Conservation (phyloP, 2,888 invertebrate species). For the Orchestes rusci region DNA sequence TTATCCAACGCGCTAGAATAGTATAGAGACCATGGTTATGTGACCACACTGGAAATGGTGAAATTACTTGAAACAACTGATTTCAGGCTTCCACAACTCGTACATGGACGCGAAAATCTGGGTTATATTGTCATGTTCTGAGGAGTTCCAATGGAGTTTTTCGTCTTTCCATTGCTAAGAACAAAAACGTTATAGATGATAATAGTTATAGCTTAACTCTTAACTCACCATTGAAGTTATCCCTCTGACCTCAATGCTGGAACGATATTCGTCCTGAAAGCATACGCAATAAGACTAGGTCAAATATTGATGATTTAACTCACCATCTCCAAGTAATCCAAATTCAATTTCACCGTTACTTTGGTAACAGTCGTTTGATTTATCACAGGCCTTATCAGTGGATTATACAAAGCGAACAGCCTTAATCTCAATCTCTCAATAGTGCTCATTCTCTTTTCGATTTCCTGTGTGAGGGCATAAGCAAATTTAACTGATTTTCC, state of each 20-base stretch:
- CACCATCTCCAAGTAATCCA: slow-evolving; percentile 36
- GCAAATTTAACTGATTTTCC: neutral
- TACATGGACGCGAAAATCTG: slow-evolving; percentile 46
- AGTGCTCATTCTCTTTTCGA: slow-evolving; percentile 44
- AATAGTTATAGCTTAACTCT: slow-evolving; percentile 1
- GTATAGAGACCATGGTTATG: too few relatives aligned
- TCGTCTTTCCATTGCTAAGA: slow-evolving; percentile 56
- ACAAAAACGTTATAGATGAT: slow-evolving; percentile 1
- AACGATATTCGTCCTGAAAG: slow-evolving; percentile 1
- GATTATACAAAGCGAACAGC: slow-evolving; percentile 47
- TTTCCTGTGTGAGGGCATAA: slow-evolving; percentile 33
- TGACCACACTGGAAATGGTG: too few relatives aligned
- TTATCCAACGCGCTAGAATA: slow-evolving; percentile 37
- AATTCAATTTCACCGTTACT: slow-evolving; percentile 32
- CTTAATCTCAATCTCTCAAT: slow-evolving; percentile 49
- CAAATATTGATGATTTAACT: too few relatives aligned
- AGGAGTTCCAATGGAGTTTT: slow-evolving; percentile 54
- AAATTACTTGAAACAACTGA: slow-evolving; percentile 47
- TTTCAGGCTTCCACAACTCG: slow-evolving; percentile 56
- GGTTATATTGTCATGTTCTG: slow-evolving; percentile 49
- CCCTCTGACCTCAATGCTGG: neutral
- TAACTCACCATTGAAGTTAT: neutral
- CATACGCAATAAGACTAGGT: neutral
- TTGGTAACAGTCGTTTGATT: slow-evolving; percentile 30
- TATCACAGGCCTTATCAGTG: slow-evolving; percentile 39